Base-by-base conservation (phyloP, 53 echinoderm and acorn worm species). In the Echinometra lucunter region DNA sequence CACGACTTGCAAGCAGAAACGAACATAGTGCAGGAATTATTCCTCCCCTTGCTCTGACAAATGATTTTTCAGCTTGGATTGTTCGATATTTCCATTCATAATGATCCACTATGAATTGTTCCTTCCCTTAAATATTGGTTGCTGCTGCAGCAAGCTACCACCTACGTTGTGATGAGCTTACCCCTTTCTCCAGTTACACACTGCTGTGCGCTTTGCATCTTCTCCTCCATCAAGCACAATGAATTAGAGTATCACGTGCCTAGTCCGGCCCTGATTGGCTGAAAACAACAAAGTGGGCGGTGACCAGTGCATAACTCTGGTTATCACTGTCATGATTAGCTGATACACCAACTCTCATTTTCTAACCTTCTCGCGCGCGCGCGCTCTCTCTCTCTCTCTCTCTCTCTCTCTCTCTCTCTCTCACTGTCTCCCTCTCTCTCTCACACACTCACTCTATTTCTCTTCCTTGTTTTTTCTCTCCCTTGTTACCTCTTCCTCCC, bases 191-290 rank as follows among this genome's bases (percentile, higher is more conserved):
- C 66, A 91, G 30, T 91, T 42, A 44, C 66, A 67, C 69, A 63
- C 70, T 25, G 90, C 90, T 37, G 72, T 32, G 55, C 57, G 55
- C 88, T 57, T 88, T 88, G 11, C 63, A 42, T 90, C 57, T 58
- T 63, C 91, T 66, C 72, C 66, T 45, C 80, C 45, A 91, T 45
- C 66, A 30, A 21, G 37, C 55, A 44, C 21, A 78, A 74, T 44
- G 92, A 45, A 45, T n/a, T 72, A 75, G 63, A 70, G 89, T 89
- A 56, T 92, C 92, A 75, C 92, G 92, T 92, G 92, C 53, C 1
- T 55, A 92, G 78, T 34, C 30, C 23, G 6, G 15, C 23, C 0
- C 21, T 75, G 92, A 92, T 92, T 92, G 92, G 92, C n/a, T 47
- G 69, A 74, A 92, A 55, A 92, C 17, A 35, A 55, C 25, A 55